Evolutionary conservation across 2,888 invertebrate genomes (phyloP).

Genomic region (Melieria omissa): DNA sequence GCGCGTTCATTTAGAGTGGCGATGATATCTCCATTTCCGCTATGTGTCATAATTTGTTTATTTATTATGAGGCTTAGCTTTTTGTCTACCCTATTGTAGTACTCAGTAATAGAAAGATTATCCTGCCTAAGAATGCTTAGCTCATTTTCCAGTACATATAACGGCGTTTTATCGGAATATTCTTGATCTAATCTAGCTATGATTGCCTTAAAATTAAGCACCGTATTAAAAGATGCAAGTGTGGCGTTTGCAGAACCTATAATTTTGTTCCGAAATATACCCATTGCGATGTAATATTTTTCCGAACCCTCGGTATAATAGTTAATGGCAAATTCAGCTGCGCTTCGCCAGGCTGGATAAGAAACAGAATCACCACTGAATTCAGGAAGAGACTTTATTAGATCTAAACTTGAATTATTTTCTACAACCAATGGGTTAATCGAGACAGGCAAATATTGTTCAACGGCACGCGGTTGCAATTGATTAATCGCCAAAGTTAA

Average conservation of each 20-base stretch:
- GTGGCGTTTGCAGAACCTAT: conserved; percentile 15
- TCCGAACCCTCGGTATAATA: conserved; percentile 2
- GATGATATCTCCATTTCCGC: conserved; percentile 32
- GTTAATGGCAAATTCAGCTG: conserved; percentile 1
- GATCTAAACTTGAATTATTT: conserved; percentile 13
- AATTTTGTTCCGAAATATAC: neutral
- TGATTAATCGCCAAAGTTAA: conserved; percentile 28
- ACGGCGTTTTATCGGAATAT: conserved; percentile 40
- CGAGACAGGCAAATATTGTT: conserved; percentile 5
- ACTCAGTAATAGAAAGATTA: conserved; percentile 38
- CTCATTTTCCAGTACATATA: conserved; percentile 41
- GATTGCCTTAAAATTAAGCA: conserved; percentile 38
- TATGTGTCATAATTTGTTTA: conserved; percentile 39
- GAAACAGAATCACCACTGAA: conserved; percentile 7
- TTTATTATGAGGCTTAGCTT: conserved; percentile 39
- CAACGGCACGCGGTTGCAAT: conserved; percentile 18
- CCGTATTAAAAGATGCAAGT: conserved; percentile 33
- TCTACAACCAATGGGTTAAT: conserved; percentile 16
- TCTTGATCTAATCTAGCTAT: conserved; percentile 39
- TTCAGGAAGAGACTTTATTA: neutral
- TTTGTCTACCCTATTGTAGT: conserved; percentile 39
- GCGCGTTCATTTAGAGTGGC: conserved; percentile 24
- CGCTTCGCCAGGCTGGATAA: conserved; percentile 2
- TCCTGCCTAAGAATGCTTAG: conserved; percentile 42
- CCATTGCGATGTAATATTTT: conserved; percentile 5